Conservation (phyloP, 2,888 invertebrate species). For the Phaedon cochleariae region DNA sequence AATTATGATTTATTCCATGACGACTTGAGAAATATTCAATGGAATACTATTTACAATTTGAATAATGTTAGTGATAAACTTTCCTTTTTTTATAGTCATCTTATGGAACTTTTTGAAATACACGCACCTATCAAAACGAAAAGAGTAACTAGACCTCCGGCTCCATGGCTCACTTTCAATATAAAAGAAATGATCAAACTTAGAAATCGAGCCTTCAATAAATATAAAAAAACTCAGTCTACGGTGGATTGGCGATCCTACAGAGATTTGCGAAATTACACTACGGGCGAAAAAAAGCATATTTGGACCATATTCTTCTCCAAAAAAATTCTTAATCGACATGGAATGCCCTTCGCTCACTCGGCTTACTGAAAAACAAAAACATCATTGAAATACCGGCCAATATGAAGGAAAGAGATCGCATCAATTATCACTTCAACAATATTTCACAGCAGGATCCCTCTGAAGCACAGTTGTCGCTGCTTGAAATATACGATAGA, state of each 20-base stretch:
- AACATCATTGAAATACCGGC: too few relatives aligned
- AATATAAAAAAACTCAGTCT: constrained; percentile 3
- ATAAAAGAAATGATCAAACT: constrained; percentile 9
- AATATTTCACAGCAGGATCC: too few relatives aligned
- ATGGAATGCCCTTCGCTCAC: too few relatives aligned
- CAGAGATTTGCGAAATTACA: constrained; percentile 2
- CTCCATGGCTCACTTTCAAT: constrained; percentile 12
- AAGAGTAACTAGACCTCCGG: constrained; percentile 8
- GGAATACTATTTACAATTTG: not conserved
- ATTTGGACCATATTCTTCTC: constrained; percentile 1
- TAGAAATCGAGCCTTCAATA: not conserved
- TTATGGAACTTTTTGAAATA: constrained; percentile 6
- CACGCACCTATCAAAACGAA: constrained; percentile 11
- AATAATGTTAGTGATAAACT: not conserved
- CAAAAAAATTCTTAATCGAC: constrained; percentile 3
- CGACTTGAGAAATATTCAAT: constrained; percentile 9
- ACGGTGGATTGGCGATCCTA: not conserved
- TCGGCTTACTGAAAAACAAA: too few relatives aligned
- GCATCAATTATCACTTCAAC: too few relatives aligned
- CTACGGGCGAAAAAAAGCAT: not conserved
- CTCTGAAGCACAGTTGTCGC: too few relatives aligned
- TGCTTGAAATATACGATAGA: too few relatives aligned
- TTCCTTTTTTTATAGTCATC: not conserved
- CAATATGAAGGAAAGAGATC: too few relatives aligned
- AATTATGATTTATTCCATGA: not conserved